These are phyloP conservation scores for Microlaimidae sp. DNA, from an alignment of 2,888 invertebrate genomes.

Conservation along the genomic window DNA sequence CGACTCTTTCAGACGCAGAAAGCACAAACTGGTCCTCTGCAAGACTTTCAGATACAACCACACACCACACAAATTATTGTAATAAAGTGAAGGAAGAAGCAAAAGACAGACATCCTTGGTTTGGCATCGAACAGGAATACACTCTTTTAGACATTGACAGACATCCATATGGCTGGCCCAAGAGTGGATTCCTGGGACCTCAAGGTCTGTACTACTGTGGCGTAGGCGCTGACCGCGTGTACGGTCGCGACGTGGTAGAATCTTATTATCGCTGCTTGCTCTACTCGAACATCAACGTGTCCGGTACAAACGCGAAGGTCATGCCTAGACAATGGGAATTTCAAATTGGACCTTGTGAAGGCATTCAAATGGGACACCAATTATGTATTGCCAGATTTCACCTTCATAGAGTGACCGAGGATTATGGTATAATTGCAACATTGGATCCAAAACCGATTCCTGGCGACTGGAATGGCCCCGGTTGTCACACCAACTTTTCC, in stretches of 20 bases:
- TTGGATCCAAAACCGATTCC: conserved; percentile 42
- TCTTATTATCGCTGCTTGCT: conserved; percentile 64
- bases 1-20: conserved; percentile 77
- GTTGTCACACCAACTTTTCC: conserved; percentile 88
- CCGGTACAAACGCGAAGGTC: conserved; percentile 91
- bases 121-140: background rate
- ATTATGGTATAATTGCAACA: conserved; percentile 38
- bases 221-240: conserved; percentile 64
- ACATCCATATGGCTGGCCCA: background rate
- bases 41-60: conserved; percentile 43
- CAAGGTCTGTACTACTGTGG: conserved; percentile 91
- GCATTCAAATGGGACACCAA: conserved; percentile 41
- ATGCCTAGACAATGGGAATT: conserved; percentile 66
- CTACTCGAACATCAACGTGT: conserved; percentile 67
- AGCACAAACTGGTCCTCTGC: conserved; percentile 73
- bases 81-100: too few relatives aligned
- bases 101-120: too few relatives aligned
- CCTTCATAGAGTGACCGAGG: conserved; percentile 39
- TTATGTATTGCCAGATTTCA: conserved; percentile 41
- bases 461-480: conserved; percentile 81
- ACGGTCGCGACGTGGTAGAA: conserved; percentile 85
- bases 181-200: background rate
- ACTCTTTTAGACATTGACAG: background rate
- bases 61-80: conserved; percentile 24
- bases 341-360: conserved; percentile 40